Evolutionary conservation across 1,140 invertebrate genomes (phyloP).

Genomic region (Aphaenogaster ashmeadi): DNA sequence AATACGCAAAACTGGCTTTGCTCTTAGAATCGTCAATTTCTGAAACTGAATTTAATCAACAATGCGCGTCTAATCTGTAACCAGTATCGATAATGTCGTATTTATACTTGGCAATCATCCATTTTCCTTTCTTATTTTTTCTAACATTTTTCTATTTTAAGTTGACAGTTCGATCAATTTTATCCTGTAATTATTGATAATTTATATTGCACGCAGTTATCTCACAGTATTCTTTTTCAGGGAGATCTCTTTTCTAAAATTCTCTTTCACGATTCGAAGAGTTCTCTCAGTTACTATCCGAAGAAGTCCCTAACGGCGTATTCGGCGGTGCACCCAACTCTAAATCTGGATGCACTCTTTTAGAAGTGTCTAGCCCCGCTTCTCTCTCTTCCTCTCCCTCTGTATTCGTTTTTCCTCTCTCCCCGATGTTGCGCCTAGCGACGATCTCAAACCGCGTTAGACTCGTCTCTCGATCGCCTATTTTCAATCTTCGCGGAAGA

Average conservation of each 20-base stretch:
- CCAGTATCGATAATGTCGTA: background rate
- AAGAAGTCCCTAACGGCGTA: constrained; percentile 65
- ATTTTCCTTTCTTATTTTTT: background rate
- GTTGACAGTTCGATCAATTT: background rate
- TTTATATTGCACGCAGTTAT: background rate
- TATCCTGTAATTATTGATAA: background rate
- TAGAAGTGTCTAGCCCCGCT: constrained; percentile 76
- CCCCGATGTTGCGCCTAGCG: background rate
- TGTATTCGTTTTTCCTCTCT: background rate
- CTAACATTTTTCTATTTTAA: background rate
- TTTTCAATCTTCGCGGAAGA: constrained; percentile 38
- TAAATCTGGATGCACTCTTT: constrained; percentile 81
- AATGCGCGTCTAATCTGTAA: background rate
- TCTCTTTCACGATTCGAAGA: background rate
- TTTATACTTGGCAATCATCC: background rate
- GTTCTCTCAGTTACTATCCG: constrained; percentile 32
- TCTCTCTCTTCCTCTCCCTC: background rate
- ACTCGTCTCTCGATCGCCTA: background rate
- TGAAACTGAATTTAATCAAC: background rate
- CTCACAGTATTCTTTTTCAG: background rate
- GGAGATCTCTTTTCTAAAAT: background rate
- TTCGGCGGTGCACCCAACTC: constrained; percentile 72
- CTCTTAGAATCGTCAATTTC: background rate
- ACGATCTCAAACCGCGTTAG: background rate
- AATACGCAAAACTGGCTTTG: background rate